phyloP scores from a whole-genome alignment of 2,113 vertebrate genomes.

The Porphyrio hochstetteri region DNA sequence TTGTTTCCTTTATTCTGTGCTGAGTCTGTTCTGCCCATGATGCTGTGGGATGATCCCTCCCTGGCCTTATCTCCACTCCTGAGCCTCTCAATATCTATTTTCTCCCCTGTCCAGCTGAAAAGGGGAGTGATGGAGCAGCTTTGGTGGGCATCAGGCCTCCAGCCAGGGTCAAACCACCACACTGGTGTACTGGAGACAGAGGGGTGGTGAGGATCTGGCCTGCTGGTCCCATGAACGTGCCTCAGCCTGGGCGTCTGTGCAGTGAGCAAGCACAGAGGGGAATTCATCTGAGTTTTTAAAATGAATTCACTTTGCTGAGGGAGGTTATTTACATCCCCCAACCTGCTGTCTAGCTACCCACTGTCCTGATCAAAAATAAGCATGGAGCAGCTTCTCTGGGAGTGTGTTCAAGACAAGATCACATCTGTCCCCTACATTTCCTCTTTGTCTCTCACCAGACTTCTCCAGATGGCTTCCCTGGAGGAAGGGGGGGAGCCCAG shows the following conservation, averaged over 20 bases:
- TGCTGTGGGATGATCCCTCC: too few relatives aligned
- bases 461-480: neutral
- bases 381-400: neutral
- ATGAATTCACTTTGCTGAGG: neutral
- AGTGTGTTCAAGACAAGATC: neutral
- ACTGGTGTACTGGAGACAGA: accelerated
- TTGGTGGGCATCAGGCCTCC: too few relatives aligned
- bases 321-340: neutral
- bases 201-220: neutral
- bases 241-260: accelerated
- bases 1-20: too few relatives aligned
- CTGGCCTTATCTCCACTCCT: too few relatives aligned
- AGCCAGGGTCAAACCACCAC: too few relatives aligned
- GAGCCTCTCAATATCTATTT: too few relatives aligned
- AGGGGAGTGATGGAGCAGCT: too few relatives aligned
- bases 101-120: too few relatives aligned
- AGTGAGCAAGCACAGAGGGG: too few relatives aligned
- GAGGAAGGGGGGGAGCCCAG: neutral
- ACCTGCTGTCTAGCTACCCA: neutral
- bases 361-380: neutral
- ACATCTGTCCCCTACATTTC: conserved; percentile 1
- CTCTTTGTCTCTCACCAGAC: neutral
- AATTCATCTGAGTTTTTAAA: neutral
- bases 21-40: too few relatives aligned
- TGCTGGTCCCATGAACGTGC: accelerated